Percentiles rank a stretch among this genome's conserved stretches.
Evolutionary conservation across 2,113 vertebrate genomes (phyloP).

Genomic region (Siphamia tubifer): DNA sequence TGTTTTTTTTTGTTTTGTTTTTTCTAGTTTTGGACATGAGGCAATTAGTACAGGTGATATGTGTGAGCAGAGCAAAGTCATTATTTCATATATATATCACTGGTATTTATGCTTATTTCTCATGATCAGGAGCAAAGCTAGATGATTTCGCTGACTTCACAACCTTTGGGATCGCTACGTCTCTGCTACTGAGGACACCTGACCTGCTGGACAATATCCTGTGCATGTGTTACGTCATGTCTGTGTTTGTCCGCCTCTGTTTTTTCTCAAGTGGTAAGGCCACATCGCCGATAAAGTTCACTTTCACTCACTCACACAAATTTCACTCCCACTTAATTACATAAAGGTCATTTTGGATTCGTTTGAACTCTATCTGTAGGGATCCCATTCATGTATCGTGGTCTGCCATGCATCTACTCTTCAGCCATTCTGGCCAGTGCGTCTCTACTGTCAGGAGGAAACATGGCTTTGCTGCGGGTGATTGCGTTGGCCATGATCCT

Average conservation of each 20-base stretch:
- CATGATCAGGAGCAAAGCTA: constrained; percentile 84
- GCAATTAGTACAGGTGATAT: too few relatives aligned
- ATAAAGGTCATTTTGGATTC: background rate
- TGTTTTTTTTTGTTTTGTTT: too few relatives aligned
- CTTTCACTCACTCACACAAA: too few relatives aligned
- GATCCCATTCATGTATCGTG: constrained; percentile 87
- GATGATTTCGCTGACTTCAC: constrained; percentile 94
- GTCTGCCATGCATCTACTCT: constrained; percentile 90
- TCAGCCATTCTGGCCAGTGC: constrained; percentile 86
- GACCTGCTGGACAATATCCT: constrained; percentile 83
- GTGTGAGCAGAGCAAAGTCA: too few relatives aligned
- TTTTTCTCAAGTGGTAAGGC: constrained; percentile 87
- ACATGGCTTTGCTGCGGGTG: constrained; percentile 76
- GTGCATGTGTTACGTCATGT: constrained; percentile 84
- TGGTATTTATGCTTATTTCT: background rate
- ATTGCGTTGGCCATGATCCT: constrained; percentile 84
- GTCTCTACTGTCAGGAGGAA: constrained; percentile 83
- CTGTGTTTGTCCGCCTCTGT: constrained; percentile 86
- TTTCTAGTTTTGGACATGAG: too few relatives aligned
- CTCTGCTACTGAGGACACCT: constrained; percentile 82
- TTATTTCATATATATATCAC: too few relatives aligned
- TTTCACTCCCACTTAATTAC: background rate
- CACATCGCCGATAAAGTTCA: background rate
- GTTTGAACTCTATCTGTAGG: constrained; percentile 60
- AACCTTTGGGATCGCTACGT: constrained; percentile 89